Evolutionary conservation across 2,888 invertebrate genomes (phyloP).

Genomic region (Lasius platythorax): DNA sequence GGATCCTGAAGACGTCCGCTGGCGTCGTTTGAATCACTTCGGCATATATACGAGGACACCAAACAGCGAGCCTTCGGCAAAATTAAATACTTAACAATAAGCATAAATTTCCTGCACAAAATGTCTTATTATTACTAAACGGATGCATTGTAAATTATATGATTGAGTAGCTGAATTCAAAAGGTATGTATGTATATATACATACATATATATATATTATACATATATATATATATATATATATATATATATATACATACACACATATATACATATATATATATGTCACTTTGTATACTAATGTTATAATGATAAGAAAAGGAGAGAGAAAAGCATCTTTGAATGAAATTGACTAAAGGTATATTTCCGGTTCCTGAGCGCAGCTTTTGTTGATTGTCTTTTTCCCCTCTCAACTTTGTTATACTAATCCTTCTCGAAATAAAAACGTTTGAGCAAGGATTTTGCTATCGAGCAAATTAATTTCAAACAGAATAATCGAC

Average conservation of each 20-base stretch:
- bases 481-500: background rate
- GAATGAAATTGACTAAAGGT: constrained; percentile 17
- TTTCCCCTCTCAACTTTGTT: constrained; percentile 51
- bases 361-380: background rate
- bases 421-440: constrained; percentile 57
- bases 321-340: background rate
- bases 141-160: constrained; percentile 74
- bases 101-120: constrained; percentile 45
- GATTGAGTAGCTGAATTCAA: constrained; percentile 64
- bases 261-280: too few relatives aligned
- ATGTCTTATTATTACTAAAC: constrained; percentile 64
- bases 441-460: constrained; percentile 47
- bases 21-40: constrained; percentile 80
- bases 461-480: background rate
- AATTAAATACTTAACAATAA: constrained; percentile 83
- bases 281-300: constrained; percentile 76
- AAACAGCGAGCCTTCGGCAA: constrained; percentile 79
- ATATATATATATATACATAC: too few relatives aligned
- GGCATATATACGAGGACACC: constrained; percentile 76
- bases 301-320: constrained; percentile 58
- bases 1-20: constrained; percentile 83
- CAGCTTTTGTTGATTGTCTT: constrained; percentile 12
- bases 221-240: background rate
- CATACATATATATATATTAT: background rate
- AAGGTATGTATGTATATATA: constrained; percentile 1